Evolutionary conservation across 2,797 vertebrate genomes (phyloP), one percentile per base, ranked within the genome.

Genomic region (Siniperca undulata): DNA sequence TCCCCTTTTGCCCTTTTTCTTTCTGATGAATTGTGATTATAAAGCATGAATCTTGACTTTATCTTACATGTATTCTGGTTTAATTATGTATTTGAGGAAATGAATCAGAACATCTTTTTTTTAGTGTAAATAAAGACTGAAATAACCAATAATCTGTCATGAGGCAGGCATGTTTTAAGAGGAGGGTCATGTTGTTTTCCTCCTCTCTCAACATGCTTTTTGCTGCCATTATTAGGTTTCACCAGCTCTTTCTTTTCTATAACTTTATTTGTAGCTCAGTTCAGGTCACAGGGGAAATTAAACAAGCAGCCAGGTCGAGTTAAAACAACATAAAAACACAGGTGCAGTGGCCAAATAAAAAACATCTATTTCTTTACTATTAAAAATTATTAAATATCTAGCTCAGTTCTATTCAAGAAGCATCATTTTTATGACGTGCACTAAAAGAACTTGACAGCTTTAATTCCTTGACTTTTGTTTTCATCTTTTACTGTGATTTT

Each of bases 271-370:
- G n/a, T 3, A 2, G n/a, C 67, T 52, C 34, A 6, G 36, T 30
- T 66, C 27, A 42, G 42, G 19, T 76, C 80, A 60, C 75, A 7
- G 40, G 62, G 75, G 75, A 78, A 78, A 83, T 83, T 64, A 12
- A 50, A 62, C 69, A 5, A 8, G 1, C 2, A n/a, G 67, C 50
- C 0, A 17, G 34, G 9, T 27, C n/a, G 40, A 62, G 50, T n/a
- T 20, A 58, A 70, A 64, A 56, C 44, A 14, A 62, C 22, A 69
- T 55, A 69, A 52, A 71, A 60, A 76, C 44, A 19, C 44, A 58
- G 61, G 6, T 24, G 62, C 62, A 44, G 7, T 14, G 5, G 27
- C 0, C 9, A 34, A 53, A 14, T 7, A 13, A 61, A 73, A 44
- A 60, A 46, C 30, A 65, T 58, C 0, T 53, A 10, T 20, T 66